Conservation (phyloP, 2,888 invertebrate genomes). For the Drosophila tanythrix region DNA sequence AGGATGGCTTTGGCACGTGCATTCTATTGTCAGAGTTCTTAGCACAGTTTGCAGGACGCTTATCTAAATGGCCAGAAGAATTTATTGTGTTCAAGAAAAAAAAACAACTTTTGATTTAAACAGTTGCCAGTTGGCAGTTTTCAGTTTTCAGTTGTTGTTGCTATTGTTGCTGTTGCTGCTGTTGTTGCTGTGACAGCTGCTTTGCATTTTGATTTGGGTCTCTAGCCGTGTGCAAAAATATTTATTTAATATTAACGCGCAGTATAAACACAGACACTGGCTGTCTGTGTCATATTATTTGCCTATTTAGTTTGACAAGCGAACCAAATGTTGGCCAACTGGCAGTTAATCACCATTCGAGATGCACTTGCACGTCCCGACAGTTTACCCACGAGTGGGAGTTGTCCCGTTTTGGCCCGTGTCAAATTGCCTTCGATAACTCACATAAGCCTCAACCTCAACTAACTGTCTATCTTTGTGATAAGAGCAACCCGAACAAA, state of each 20-base stretch:
- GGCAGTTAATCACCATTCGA: slow-evolving; percentile 55
- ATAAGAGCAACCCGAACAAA: background rate
- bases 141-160: slow-evolving; percentile 3
- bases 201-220: slow-evolving; percentile 72
- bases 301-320: slow-evolving; percentile 48
- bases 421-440: slow-evolving; percentile 41
- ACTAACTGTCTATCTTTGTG: background rate
- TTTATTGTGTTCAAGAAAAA: slow-evolving; percentile 17
- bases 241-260: slow-evolving; percentile 66
- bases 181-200: slow-evolving; percentile 50
- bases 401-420: background rate
- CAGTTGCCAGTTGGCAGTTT: slow-evolving; percentile 28
- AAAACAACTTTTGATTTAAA: slow-evolving; percentile 57
- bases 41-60: slow-evolving; percentile 33
- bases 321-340: slow-evolving; percentile 54
- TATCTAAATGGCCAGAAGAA: slow-evolving; percentile 55
- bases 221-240: slow-evolving; percentile 49
- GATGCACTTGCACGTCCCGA: slow-evolving; percentile 60
- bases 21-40: slow-evolving; percentile 36
- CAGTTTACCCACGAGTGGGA: background rate
- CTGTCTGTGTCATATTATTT: slow-evolving; percentile 12
- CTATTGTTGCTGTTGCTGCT: slow-evolving; percentile 25
- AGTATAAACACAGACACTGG: slow-evolving; percentile 17
- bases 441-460: background rate
- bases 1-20: slow-evolving; percentile 37